A percentile compares a stretch with the other conserved stretches of the same genome.
phyloP scores from a whole-genome alignment of 2,797 vertebrate genomes.

The Margarornis squamiger region DNA sequence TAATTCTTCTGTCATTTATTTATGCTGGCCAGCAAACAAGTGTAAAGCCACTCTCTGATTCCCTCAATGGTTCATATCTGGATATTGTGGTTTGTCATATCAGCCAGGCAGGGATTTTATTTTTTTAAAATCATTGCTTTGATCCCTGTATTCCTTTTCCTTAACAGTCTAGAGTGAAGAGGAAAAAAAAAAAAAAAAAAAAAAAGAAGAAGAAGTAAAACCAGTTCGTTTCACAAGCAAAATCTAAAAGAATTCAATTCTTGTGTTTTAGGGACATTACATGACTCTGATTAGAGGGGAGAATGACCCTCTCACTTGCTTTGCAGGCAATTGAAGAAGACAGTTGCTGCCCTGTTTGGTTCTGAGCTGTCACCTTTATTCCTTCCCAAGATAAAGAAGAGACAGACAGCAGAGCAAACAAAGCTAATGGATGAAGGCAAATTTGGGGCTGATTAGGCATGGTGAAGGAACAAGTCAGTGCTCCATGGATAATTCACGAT shows the following conservation, averaged over 20 bases:
- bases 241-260: background rate
- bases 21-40: background rate
- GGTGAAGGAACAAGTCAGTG: conserved; percentile 40
- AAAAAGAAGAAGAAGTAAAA: background rate
- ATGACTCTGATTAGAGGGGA: background rate
- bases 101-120: background rate
- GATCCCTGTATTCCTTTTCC: background rate
- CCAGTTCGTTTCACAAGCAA: background rate
- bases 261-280: background rate
- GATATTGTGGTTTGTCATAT: background rate
- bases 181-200: too few species aligned
- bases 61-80: background rate
- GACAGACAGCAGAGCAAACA: conserved; percentile 60
- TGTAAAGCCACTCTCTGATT: background rate
- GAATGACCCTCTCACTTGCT: background rate
- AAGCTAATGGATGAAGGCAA: conserved; percentile 49
- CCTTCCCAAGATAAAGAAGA: conserved; percentile 50
- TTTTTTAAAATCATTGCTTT: background rate
- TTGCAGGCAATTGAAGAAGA: background rate
- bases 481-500: conserved; percentile 27
- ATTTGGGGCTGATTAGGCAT: conserved; percentile 54
- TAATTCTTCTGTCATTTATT: background rate
- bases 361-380: conserved; percentile 57
- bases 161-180: background rate
- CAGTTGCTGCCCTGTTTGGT: background rate